Evolutionary conservation across 1,140 invertebrate species (phyloP), one percentile per base, ranked within the genome.

Genomic region (Leptinotarsa lineolata): DNA sequence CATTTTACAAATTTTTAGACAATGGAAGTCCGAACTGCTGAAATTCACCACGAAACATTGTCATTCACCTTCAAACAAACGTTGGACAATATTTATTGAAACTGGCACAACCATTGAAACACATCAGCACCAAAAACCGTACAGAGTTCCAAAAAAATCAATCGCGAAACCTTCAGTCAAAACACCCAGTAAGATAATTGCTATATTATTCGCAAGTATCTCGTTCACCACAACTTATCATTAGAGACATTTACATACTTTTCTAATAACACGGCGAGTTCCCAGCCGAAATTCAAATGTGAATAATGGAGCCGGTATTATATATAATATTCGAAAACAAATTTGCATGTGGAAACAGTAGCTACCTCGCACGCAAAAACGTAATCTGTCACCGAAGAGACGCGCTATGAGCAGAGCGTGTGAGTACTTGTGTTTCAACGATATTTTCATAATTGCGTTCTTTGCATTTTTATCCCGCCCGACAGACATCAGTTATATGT

Each of bases 401-500:
- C 30, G 22, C 46, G 71, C 21, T 66, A 64, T 67, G 16, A 30
- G 22, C 60, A 54, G 48, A 67, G 30, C 30, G 61, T 72, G 71
- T 54, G 63, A 67, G 46, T 48, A 65, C 61, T 45, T 13, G n/a
- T 66, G 45, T 65, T 72, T 39, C 60, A 24, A 30, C 65, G 71
- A 72, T 72, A 72, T 72, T 72, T 72, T 60, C 48, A 24, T 70
- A 70, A 70, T 70, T 70, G 68, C 54, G 48, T 54, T 54, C 48
- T 54, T 54, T 54, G 48, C 48, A 54, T 54, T 54, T 54, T 54
- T 54, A 54, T 54, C 48, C 48, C 48, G n/a, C 15, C 48, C 48
- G 48, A 54, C 48, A 54, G 48, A 54, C 48, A 54, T 54, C 48
- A 54, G 48, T 54, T 54, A 54, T 54, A 54, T 18, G 48, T 54